Evolutionary conservation across 1,140 invertebrate species (phyloP), one percentile per base, ranked within the genome.

Genomic region (Leptonema lineaticorne): DNA sequence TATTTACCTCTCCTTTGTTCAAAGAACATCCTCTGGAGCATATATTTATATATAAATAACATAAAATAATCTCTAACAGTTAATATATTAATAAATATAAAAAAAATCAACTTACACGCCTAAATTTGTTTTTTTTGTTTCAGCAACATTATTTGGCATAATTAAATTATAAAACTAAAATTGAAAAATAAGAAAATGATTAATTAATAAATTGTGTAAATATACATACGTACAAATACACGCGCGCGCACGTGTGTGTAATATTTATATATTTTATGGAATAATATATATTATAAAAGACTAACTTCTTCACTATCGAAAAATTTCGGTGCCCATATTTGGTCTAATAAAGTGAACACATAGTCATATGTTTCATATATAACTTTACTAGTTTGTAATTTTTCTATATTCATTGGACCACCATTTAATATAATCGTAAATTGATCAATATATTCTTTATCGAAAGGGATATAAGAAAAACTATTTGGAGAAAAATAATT

Each of bases 311-410:
- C 89, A 77, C 92, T 92, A 74, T 92, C 90, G 78, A 92, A 87
- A 81, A 94, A 95, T 71, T 88, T 83, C 26, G 91, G 89, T 64
- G 92, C 82, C 79, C 90, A 91, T 68, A 86, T 85, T 69, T 87
- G 87, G 78, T 94, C 92, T 66, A 95, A 80, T 0, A 89, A 76
- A 30, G 86, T 83, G 76, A 92, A 92, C 1, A 90, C 89, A 80
- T 91, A 87, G 75, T 94, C 89, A 76, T 93, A 92, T 0, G 92
- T 92, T 80, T 91, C 85, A 76, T 91, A 94, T 14, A 94, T 76
- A 1, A 92, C 89, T 65, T 88, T 84, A 28, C 91, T 92, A 20
- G 90, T 93, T 76, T 92, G 84, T 37, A 93, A 82, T 75, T 91
- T 90, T 24, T 88, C 85, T 26, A 93, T 85, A 75, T 86, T 87